These are phyloP conservation scores for Orycteropus afer DNA, from an alignment of 2,113 vertebrate genomes.

Conservation along the genomic window DNA sequence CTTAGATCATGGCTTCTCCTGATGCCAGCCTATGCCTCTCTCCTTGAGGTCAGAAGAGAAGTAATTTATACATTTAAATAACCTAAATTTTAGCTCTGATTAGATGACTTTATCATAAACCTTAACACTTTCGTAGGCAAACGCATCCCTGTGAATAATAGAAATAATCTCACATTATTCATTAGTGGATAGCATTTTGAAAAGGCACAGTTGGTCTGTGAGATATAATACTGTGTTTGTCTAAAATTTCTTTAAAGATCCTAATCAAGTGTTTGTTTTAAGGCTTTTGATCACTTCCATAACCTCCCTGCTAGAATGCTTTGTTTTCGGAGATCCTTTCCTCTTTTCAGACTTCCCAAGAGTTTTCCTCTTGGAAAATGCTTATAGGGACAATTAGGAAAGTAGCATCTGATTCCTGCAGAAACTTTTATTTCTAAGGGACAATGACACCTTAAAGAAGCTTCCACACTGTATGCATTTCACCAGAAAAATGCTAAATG, in stretches of 20 bases:
- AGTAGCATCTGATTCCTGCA: background rate
- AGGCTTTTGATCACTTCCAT: background rate
- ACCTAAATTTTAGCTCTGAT: conserved; percentile 43
- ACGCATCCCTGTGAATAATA: background rate
- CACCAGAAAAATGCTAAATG: background rate
- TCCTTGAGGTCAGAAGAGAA: conserved; percentile 47
- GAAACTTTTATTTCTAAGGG: background rate
- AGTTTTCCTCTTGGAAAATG: no score
- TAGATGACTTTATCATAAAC: conserved; percentile 59
- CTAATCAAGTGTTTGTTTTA: conserved; percentile 23
- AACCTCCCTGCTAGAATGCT: background rate
- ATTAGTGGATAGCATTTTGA: background rate
- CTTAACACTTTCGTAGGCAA: background rate
- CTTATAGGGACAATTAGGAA: background rate
- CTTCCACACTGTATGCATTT: background rate
- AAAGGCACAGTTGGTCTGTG: background rate
- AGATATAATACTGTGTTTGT: background rate
- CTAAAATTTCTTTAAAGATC: conserved; percentile 38
- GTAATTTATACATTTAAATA: conserved; percentile 61
- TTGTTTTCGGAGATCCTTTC: conserved; percentile 23
- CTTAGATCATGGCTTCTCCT: conserved; percentile 28
- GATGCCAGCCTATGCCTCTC: background rate
- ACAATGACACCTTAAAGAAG: conserved; percentile 21
- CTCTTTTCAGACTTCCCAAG: conserved; percentile 37
- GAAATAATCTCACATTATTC: background rate